Percentiles rank a stretch among this genome's conserved stretches.
phyloP scores from a whole-genome alignment of 2,888 invertebrate species.

The Polia nebulosa region DNA sequence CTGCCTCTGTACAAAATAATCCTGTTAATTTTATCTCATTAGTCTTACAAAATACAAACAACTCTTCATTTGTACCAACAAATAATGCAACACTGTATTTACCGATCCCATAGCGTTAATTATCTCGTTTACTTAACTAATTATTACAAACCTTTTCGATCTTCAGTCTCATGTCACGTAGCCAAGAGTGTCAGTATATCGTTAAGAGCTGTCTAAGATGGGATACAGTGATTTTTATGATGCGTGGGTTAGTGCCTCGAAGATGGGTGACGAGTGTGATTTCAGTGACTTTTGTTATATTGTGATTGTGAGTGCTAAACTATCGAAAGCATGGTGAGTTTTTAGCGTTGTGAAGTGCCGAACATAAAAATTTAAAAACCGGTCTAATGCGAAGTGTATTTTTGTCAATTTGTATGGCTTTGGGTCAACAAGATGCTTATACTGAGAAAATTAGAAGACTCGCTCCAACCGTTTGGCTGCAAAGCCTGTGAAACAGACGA shows the following conservation, averaged over 20 bases:
- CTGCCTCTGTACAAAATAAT: not conserved
- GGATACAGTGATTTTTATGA: slow-evolving; percentile 53
- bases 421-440: too few relatives aligned
- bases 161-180: not conserved
- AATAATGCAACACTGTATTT: slow-evolving; percentile 49
- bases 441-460: too few relatives aligned
- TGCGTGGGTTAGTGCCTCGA: slow-evolving; percentile 13
- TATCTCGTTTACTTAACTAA: slow-evolving; percentile 36
- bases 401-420: too few relatives aligned
- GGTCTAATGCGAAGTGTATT: too few relatives aligned
- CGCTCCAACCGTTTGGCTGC: too few relatives aligned
- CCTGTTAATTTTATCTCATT: slow-evolving; percentile 14
- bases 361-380: too few relatives aligned
- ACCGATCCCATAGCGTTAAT: slow-evolving; percentile 52
- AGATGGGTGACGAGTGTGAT: slow-evolving; percentile 25
- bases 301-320: slow-evolving; percentile 42
- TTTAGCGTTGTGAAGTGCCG: too few relatives aligned
- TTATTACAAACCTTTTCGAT: slow-evolving; percentile 4
- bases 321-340: slow-evolving; percentile 61
- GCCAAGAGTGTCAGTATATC: not conserved
- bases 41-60: slow-evolving; percentile 6
- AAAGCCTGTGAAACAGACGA: too few relatives aligned
- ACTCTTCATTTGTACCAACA: slow-evolving; percentile 20
- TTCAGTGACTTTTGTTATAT: slow-evolving; percentile 54
- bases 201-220: slow-evolving; percentile 56